These are phyloP conservation scores for Branchellion lobata DNA, from an alignment of 2,888 invertebrate species.

Conservation along the genomic window DNA sequence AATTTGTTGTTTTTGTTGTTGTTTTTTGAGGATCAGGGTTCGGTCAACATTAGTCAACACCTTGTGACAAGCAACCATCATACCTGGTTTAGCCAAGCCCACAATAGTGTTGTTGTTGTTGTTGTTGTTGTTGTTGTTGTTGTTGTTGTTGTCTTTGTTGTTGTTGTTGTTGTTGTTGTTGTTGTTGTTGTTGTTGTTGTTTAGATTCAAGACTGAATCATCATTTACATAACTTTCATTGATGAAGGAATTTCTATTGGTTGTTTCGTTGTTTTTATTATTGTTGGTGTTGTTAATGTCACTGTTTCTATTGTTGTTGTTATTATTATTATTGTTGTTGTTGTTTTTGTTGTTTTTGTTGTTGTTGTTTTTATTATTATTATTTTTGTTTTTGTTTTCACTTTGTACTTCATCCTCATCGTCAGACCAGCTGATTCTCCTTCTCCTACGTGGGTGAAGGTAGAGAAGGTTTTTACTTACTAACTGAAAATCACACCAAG, in stretches of 20 bases:
- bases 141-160: not conserved
- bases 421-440: slow-evolving; percentile 40
- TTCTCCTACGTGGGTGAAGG: not conserved
- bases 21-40: not conserved
- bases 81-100: not conserved
- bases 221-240: not conserved
- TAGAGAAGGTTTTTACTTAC: too few relatives aligned
- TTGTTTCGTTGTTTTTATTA: not conserved
- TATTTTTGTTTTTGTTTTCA: not conserved
- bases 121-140: slow-evolving; percentile 9
- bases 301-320: slow-evolving; percentile 2
- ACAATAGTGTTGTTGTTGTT: not conserved
- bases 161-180: slow-evolving; percentile 3
- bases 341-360: not conserved
- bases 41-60: not conserved
- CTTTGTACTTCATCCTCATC: slow-evolving; percentile 20
- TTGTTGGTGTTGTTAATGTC: not conserved
- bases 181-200: slow-evolving; percentile 1
- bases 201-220: not conserved
- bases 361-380: too few relatives aligned
- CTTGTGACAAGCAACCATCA: not conserved
- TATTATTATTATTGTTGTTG: slow-evolving; percentile 8
- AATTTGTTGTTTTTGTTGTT: not conserved
- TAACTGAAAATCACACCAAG: too few relatives aligned
- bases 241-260: not conserved